Evolutionary conservation across 2,888 invertebrate species (phyloP), one percentile per base, ranked within the genome.

Genomic region (Mallateleia sp.): DNA sequence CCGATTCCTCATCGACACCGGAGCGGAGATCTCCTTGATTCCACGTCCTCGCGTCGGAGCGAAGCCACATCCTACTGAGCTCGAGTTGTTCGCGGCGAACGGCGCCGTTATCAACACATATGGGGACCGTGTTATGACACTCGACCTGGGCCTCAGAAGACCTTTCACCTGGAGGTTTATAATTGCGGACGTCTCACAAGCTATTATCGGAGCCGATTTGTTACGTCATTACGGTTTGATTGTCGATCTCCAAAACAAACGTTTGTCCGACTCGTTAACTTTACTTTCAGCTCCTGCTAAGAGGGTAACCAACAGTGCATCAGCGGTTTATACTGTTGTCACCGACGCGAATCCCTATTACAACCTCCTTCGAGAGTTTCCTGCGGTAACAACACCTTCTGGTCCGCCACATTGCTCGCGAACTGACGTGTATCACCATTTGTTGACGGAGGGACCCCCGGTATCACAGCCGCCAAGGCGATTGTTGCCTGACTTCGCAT

Each of bases 401-500:
- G 11, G n/a, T 6, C 3, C 25, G 34, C 66, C 71, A 24, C 8
- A 25, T 1, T 38, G 45, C 5, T 14, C 60, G 4, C 64, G 58
- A 25, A 42, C 56, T 2, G 82, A 82, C 24, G n/a, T 58, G 69
- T 14, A 18, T 2, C 47, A 47, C 9, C 47, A 20, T 18, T 3
- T 47, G 3, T 18, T 47, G 4, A 47, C 47, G 15, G 11, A 60
- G 88, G 66, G 34, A 32, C 60, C 34, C 2, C 60, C 38, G 22
- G 18, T 60, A 6, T 18, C 20, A 22, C 28, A 18, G 90, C 89
- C 38, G 90, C n/a, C 62, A 58, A 7, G 74, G 88, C 79, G 47
- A 3, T 11, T 18, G 11, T 11, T 18, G 18, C 47, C 47, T 3
- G 47, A 47, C 47, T 47, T 7, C 18, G 47, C 2, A 18, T 18